Percentiles rank a stretch among this genome's conserved stretches.
Evolutionary conservation across 2,113 vertebrate species (phyloP).

Genomic region (Erythrocercus mccallii): DNA sequence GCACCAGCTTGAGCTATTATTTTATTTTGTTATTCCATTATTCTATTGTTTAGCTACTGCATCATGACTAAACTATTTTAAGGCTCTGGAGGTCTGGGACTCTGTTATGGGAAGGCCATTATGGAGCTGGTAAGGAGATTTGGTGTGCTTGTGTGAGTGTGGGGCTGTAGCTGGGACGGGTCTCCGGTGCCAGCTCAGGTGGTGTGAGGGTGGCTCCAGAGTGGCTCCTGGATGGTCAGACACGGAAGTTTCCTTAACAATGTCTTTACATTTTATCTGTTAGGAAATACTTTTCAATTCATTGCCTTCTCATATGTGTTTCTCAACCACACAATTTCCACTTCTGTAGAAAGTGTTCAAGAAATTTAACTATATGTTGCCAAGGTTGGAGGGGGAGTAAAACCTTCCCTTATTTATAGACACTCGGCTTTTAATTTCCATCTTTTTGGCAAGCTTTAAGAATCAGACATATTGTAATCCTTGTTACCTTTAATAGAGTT

Average conservation of each 20-base stretch:
- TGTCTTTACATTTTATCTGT: background rate
- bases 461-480: background rate
- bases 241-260: background rate
- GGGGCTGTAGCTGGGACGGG: background rate
- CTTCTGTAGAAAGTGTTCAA: background rate
- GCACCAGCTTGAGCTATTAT: background rate
- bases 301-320: background rate
- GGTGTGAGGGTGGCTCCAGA: too few species aligned
- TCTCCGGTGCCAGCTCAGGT: accelerated
- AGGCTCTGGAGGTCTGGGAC: background rate
- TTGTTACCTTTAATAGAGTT: conserved; percentile 55
- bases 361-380: conserved; percentile 24
- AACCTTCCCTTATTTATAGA: conserved; percentile 41
- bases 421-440: conserved; percentile 56
- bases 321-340: background rate
- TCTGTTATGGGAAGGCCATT: background rate
- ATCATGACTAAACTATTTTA: background rate
- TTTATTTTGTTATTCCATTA: background rate
- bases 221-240: background rate
- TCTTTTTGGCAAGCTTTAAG: conserved; percentile 40
- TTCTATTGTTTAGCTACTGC: background rate
- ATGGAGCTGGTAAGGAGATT: background rate
- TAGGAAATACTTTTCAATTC: background rate
- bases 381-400: conserved; percentile 23
- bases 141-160: background rate